Conservation (phyloP, 1,140 invertebrate species). For the Halesus radiatus region DNA sequence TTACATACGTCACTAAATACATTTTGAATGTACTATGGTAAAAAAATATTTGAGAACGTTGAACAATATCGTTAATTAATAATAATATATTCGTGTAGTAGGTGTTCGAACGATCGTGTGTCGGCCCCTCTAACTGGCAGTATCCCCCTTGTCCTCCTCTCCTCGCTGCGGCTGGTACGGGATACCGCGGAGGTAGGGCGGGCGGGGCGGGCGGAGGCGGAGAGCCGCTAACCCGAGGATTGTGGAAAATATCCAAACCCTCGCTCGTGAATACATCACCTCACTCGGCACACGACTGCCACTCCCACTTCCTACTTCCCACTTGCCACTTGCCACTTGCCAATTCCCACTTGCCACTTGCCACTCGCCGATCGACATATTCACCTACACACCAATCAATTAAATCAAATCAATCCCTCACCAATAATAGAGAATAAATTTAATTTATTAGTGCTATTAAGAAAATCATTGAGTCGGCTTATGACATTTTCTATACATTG, state of each 20-base stretch:
- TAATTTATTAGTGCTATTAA: no score
- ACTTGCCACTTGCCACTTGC: neutral
- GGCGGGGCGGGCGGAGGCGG: neutral
- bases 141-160: neutral
- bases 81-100: no score
- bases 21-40: no score
- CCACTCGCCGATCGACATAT: no score
- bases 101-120: neutral
- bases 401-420: no score
- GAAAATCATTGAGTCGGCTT: no score
- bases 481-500: no score
- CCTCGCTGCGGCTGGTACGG: conserved; percentile 22
- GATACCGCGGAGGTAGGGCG: conserved; percentile 8
- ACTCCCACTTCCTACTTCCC: neutral
- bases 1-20: no score
- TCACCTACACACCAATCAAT: no score
- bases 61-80: no score
- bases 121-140: neutral
- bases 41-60: no score
- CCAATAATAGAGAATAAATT: no score
- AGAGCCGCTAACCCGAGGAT: conserved; percentile 9
- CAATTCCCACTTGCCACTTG: neutral
- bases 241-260: conserved; percentile 26
- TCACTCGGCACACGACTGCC: neutral
- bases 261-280: conserved; percentile 1